Percentiles rank a stretch among this genome's conserved stretches.
These are phyloP conservation scores for Pachliopta kotzebuea DNA, from an alignment of 2,888 invertebrate species.

Conservation along the genomic window DNA sequence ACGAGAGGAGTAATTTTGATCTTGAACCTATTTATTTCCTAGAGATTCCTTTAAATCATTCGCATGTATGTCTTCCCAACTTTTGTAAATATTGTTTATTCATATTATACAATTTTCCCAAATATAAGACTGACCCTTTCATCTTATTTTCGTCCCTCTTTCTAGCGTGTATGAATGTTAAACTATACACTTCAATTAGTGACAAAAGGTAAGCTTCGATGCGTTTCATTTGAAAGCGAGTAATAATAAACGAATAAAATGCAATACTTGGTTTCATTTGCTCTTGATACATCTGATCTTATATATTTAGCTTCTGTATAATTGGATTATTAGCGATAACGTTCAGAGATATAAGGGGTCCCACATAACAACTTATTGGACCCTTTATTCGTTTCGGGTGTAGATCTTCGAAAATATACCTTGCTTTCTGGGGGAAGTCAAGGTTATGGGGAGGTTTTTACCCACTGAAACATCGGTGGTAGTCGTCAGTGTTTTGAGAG, in stretches of 20 bases:
- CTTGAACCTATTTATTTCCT: conserved; percentile 55
- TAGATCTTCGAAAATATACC: no score
- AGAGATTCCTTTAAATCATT: conserved; percentile 62
- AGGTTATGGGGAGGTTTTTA: no score
- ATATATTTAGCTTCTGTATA: conserved; percentile 11
- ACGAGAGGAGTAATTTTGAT: conserved; percentile 46
- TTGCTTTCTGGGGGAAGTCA: no score
- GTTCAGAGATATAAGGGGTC: no score
- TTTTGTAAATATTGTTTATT: conserved; percentile 77
- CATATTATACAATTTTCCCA: conserved; percentile 76
- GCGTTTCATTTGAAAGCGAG: conserved; percentile 67
- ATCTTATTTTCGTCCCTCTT: conserved; percentile 76
- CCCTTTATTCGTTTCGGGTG: no score
- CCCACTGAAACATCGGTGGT: no score
- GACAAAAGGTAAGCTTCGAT: conserved; percentile 68
- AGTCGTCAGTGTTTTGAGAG: no score
- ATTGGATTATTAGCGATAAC: conserved; percentile 15
- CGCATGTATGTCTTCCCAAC: conserved; percentile 73
- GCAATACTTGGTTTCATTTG: conserved; percentile 39
- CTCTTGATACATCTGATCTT: conserved; percentile 23
- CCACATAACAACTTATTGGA: no score
- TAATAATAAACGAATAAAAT: conserved; percentile 71
- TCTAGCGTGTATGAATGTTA: conserved; percentile 55
- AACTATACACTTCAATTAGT: conserved; percentile 65
- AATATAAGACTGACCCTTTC: conserved; percentile 81